phyloP scores from a whole-genome alignment of 2,113 vertebrate genomes.

The Pseudorasbora parva region DNA sequence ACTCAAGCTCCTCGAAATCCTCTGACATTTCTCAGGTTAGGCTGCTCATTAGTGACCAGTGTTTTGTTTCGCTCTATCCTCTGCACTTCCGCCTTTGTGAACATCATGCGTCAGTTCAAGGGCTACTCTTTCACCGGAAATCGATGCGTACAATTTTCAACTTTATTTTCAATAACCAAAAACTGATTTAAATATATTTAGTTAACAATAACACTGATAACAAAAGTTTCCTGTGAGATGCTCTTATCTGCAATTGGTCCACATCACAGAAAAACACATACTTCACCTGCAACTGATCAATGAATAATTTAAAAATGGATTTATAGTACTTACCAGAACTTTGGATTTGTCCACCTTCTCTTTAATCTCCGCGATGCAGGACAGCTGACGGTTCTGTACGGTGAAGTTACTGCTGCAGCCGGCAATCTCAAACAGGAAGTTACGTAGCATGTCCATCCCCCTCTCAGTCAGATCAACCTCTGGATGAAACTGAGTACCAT shows the following conservation, averaged over 20 bases:
- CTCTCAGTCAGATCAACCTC: slow-evolving; percentile 96
- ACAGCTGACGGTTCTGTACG: slow-evolving; percentile 88
- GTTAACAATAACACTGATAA: neutral
- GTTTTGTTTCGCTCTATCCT: too few relatives aligned
- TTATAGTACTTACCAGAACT: slow-evolving; percentile 86
- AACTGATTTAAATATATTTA: too few relatives aligned
- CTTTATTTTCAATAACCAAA: too few relatives aligned
- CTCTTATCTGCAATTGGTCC: neutral
- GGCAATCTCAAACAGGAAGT: slow-evolving; percentile 94
- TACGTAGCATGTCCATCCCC: slow-evolving; percentile 92
- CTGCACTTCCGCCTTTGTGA: too few relatives aligned
- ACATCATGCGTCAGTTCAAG: too few relatives aligned
- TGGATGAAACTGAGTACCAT: slow-evolving; percentile 96
- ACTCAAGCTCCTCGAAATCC: too few relatives aligned
- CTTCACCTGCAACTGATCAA: neutral
- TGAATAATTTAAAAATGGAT: neutral
- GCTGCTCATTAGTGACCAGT: too few relatives aligned
- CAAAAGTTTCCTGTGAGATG: neutral
- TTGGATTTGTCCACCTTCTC: slow-evolving; percentile 92
- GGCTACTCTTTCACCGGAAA: too few relatives aligned
- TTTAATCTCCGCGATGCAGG: slow-evolving; percentile 88
- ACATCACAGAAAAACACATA: neutral
- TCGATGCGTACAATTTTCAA: too few relatives aligned
- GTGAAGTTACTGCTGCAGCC: slow-evolving; percentile 94
- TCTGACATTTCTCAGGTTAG: too few relatives aligned